These are phyloP conservation scores for Hemitrygon akajei DNA, from an alignment of 2,797 vertebrate species.

Conservation along the genomic window DNA sequence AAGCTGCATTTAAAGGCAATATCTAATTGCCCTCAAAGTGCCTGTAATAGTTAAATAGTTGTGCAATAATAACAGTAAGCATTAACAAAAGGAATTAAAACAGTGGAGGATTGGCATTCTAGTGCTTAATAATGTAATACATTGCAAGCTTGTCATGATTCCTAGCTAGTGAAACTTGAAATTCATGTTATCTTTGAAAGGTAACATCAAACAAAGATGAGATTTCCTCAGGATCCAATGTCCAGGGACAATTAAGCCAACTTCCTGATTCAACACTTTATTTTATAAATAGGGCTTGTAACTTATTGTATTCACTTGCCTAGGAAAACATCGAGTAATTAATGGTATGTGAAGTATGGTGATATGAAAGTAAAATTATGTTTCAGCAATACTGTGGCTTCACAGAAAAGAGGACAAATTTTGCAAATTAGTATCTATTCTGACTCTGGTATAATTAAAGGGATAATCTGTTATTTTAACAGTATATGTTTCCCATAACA, in stretches of 20 bases:
- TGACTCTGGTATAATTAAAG: not conserved
- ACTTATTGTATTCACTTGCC: not conserved
- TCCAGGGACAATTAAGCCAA: not conserved
- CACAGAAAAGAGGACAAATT: not conserved
- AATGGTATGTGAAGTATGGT: not conserved
- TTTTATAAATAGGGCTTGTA: not conserved
- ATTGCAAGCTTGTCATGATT: not conserved
- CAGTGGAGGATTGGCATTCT: not conserved
- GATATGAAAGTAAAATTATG: not conserved
- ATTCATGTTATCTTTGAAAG: not conserved
- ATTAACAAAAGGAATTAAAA: not conserved
- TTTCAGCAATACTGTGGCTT: not conserved
- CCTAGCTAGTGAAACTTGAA: not conserved
- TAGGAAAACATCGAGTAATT: not conserved
- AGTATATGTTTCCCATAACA: not conserved
- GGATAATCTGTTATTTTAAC: not conserved
- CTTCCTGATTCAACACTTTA: not conserved
- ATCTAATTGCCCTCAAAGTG: not conserved
- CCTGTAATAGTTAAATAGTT: not conserved
- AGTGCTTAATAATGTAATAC: not conserved
- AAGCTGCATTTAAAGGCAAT: not conserved
- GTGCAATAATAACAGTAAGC: not conserved
- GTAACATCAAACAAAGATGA: not conserved
- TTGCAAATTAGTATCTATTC: not conserved
- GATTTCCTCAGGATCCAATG: not conserved